Percentiles rank a stretch among this genome's conserved stretches.
Conservation (phyloP, 1,140 invertebrate species). For the Dermatophagoides farinae region DNA sequence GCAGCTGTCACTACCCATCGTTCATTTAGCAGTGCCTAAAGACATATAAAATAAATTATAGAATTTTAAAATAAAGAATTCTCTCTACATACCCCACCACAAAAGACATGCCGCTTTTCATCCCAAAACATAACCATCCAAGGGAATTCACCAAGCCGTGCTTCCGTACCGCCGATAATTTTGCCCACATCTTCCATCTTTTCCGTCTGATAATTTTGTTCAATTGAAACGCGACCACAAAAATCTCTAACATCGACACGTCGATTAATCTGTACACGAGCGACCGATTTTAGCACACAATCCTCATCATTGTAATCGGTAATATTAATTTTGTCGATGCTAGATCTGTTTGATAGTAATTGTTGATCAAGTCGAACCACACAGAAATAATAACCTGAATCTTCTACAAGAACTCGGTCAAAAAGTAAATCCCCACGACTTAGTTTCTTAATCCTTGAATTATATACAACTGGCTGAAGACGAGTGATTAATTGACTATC, state of each 20-base stretch:
- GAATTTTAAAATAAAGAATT: neutral
- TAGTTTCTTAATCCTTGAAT: conserved; percentile 11
- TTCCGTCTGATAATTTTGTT: neutral
- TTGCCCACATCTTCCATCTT: conserved; percentile 15
- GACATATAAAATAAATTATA: neutral
- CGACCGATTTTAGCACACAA: neutral
- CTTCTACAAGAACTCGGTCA: conserved; percentile 8
- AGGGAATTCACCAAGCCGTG: conserved; percentile 19
- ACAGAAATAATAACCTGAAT: conserved; percentile 20
- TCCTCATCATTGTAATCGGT: neutral
- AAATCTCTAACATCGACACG: conserved; percentile 13
- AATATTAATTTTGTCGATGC: conserved; percentile 10
- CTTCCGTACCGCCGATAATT: conserved; percentile 20
- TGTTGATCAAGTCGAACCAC: conserved; percentile 11
- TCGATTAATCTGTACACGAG: conserved; percentile 7
- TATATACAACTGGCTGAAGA: conserved; percentile 1
- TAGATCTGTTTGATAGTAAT: conserved; percentile 10
- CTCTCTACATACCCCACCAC: conserved; percentile 16
- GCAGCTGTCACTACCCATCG: conserved; percentile 22
- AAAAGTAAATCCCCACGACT: conserved; percentile 16
- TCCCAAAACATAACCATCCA: conserved; percentile 23
- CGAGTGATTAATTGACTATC: conserved; percentile 10
- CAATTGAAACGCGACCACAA: conserved; percentile 14
- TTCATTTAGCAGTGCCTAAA: conserved; percentile 19
- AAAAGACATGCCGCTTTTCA: conserved; percentile 18